Percentiles rank a stretch among this genome's conserved stretches.
These are phyloP conservation scores for Drosophila sp. DNA, from an alignment of 1,140 invertebrate species.

Conservation along the genomic window DNA sequence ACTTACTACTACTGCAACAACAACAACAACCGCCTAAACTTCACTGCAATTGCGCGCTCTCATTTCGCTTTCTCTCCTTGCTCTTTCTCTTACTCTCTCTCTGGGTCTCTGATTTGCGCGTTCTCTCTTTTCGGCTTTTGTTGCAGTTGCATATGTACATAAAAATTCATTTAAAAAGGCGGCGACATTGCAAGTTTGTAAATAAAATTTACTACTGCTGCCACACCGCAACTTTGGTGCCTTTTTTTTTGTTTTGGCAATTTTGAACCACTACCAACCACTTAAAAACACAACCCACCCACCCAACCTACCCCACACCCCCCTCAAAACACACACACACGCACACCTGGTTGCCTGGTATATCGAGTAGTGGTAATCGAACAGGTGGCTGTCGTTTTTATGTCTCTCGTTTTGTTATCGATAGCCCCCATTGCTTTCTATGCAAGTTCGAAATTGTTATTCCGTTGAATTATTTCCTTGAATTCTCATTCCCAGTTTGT, in stretches of 20 bases:
- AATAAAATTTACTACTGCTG: conserved; percentile 78
- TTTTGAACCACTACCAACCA: conserved; percentile 24
- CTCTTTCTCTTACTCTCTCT: conserved; percentile 17
- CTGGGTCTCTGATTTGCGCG: conserved; percentile 61
- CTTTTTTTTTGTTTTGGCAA: conserved; percentile 16
- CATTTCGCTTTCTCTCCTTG: background rate
- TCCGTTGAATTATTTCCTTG: conserved; percentile 55
- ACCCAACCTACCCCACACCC: background rate
- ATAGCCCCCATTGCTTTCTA: conserved; percentile 24
- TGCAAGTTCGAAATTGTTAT: conserved; percentile 37
- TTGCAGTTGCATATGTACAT: conserved; percentile 67
- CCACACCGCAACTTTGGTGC: conserved; percentile 54
- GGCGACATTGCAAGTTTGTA: conserved; percentile 53
- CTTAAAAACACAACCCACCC: background rate
- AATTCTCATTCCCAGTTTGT: conserved; percentile 48
- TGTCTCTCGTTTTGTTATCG: conserved; percentile 18
- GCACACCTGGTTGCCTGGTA: conserved; percentile 58
- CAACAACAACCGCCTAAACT: conserved; percentile 13
- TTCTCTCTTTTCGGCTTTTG: conserved; percentile 38
- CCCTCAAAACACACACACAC: conserved; percentile 29
- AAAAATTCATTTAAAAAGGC: conserved; percentile 78
- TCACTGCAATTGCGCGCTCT: conserved; percentile 28
- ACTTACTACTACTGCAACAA: conserved; percentile 45
- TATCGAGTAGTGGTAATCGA: conserved; percentile 69
- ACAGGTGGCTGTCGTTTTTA: conserved; percentile 61